These are phyloP conservation scores for Gari tellinella DNA, from an alignment of 2,888 invertebrate species.

Conservation along the genomic window DNA sequence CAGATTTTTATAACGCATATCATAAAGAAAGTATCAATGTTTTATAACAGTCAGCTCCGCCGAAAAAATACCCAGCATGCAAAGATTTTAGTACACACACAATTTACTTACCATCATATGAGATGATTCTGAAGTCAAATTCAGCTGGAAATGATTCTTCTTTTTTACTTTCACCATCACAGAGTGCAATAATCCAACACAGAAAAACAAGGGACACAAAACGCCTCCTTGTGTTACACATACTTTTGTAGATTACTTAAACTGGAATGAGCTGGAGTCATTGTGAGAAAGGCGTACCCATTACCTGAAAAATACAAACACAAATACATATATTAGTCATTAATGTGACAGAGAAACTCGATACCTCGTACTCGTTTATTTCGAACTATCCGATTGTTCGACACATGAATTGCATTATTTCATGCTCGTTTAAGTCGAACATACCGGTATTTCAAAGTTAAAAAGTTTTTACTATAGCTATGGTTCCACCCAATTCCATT, in stretches of 20 bases:
- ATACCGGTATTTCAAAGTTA: no score
- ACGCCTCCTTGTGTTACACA: slow-evolving; percentile 42
- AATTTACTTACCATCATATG: slow-evolving; percentile 61
- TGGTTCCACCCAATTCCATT: no score
- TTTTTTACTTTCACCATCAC: slow-evolving; percentile 7
- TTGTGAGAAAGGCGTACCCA: slow-evolving; percentile 19
- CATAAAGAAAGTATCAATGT: no score
- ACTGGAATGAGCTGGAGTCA: slow-evolving; percentile 10
- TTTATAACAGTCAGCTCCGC: no score
- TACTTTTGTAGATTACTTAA: slow-evolving; percentile 29
- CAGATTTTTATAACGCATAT: no score
- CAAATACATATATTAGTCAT: neutral
- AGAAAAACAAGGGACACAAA: slow-evolving; percentile 40
- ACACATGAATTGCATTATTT: no score
- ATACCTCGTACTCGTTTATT: no score
- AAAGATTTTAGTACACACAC: no score
- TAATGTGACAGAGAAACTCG: neutral
- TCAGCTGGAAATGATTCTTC: slow-evolving; percentile 57
- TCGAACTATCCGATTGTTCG: no score
- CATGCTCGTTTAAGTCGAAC: no score
- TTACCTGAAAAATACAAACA: slow-evolving; percentile 35
- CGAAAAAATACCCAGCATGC: neutral
- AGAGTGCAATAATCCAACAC: slow-evolving; percentile 23
- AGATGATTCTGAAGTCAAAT: slow-evolving; percentile 67
- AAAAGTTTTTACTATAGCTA: no score